Evolutionary conservation across 2,888 invertebrate species (phyloP).

Genomic region (Ophion obscuratus): DNA sequence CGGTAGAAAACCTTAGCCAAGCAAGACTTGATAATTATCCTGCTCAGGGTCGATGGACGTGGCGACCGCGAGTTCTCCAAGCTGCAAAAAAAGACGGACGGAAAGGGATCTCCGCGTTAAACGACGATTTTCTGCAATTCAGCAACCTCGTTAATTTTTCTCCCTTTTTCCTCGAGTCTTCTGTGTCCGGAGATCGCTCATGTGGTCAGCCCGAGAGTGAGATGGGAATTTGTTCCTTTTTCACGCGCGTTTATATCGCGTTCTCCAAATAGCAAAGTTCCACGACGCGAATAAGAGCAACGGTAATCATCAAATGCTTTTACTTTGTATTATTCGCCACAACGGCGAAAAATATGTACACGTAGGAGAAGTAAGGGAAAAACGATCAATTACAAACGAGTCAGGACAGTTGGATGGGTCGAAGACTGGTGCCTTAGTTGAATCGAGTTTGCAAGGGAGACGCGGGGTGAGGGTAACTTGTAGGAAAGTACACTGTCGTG

Average conservation of each 20-base stretch:
- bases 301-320: slow-evolving; percentile 48
- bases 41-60: slow-evolving; percentile 35
- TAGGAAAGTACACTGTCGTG: slow-evolving; percentile 9
- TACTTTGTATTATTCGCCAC: slow-evolving; percentile 28
- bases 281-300: slow-evolving; percentile 27
- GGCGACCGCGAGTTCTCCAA: background rate
- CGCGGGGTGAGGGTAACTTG: slow-evolving; percentile 19
- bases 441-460: slow-evolving; percentile 26
- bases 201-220: slow-evolving; percentile 1
- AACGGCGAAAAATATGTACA: slow-evolving; percentile 5
- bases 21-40: slow-evolving; percentile 28
- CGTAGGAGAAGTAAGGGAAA: slow-evolving; percentile 13
- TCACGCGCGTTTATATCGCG: slow-evolving; percentile 25
- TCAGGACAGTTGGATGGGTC: slow-evolving; percentile 39
- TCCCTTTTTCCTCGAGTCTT: slow-evolving; percentile 34
- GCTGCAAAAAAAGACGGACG: slow-evolving; percentile 10
- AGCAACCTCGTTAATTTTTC: slow-evolving; percentile 65
- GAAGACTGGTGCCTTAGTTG: slow-evolving; percentile 34
- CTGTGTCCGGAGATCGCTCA: slow-evolving; percentile 24
- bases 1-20: background rate
- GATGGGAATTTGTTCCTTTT: slow-evolving; percentile 40
- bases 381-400: slow-evolving; percentile 48
- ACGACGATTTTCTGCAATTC: slow-evolving; percentile 65
- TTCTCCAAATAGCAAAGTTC: slow-evolving; percentile 51
- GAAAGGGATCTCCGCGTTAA: slow-evolving; percentile 53